These are phyloP conservation scores for Brienomyrus longianalis DNA, from an alignment of 2,113 vertebrate species.

Conservation along the genomic window DNA sequence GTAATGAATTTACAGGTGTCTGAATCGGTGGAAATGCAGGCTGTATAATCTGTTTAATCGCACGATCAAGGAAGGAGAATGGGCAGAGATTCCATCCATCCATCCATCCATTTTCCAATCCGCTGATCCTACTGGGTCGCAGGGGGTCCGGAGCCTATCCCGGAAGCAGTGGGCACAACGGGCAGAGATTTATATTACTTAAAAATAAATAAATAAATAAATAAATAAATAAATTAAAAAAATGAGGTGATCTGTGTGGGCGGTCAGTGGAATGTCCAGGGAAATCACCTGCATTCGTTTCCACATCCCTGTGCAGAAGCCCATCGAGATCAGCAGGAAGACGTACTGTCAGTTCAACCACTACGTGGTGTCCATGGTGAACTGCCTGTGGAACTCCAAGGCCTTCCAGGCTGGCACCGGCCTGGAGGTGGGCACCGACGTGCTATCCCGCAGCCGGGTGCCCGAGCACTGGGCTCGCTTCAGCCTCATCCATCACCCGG, in stretches of 20 bases:
- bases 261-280: neutral
- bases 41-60: neutral
- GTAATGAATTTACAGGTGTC: neutral
- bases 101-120: too few species aligned
- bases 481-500: slow-evolving; percentile 79
- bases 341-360: slow-evolving; percentile 77
- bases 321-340: slow-evolving; percentile 70
- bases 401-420: slow-evolving; percentile 53
- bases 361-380: slow-evolving; percentile 74
- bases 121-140: too few species aligned
- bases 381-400: slow-evolving; percentile 78
- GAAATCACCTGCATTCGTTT: neutral
- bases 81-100: neutral
- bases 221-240: too few species aligned
- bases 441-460: slow-evolving; percentile 58
- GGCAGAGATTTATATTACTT: neutral
- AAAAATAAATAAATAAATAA: too few species aligned
- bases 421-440: slow-evolving; percentile 52
- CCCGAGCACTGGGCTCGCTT: slow-evolving; percentile 58
- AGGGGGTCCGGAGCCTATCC: too few species aligned
- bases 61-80: neutral
- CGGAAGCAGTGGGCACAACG: neutral
- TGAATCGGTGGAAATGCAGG: neutral
- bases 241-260: neutral
- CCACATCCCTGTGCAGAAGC: slow-evolving; percentile 38